These are phyloP conservation scores for Bostrychus sinensis DNA, from an alignment of 2,113 vertebrate genomes.

Conservation along the genomic window DNA sequence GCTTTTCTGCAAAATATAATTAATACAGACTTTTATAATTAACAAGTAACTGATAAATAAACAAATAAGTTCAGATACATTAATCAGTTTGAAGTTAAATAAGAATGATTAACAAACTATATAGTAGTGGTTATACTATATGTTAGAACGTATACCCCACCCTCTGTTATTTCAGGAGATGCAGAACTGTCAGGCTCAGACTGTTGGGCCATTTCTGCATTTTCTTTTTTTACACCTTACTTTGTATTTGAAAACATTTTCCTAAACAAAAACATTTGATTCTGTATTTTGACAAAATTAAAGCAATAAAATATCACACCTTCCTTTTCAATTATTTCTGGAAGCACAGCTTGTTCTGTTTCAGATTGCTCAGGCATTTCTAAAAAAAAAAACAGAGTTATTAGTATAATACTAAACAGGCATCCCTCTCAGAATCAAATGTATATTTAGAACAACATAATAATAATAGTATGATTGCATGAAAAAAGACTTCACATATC, in stretches of 20 bases:
- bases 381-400: conserved; percentile 16
- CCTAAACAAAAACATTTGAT: no score
- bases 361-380: conserved; percentile 14
- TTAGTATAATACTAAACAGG: background rate
- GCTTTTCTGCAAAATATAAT: no score
- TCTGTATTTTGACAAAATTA: no score
- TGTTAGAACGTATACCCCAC: background rate
- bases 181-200: background rate
- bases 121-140: background rate
- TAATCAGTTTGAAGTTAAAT: background rate
- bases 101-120: background rate
- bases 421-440: no score
- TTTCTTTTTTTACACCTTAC: background rate
- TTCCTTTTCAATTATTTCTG: conserved; percentile 14
- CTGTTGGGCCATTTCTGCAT: background rate
- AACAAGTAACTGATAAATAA: no score
- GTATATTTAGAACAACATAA: no score
- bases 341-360: background rate
- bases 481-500: no score
- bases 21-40: no score
- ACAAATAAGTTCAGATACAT: no score
- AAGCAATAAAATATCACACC: background rate
- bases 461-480: no score
- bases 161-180: background rate
- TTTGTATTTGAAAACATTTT: background rate